Percentiles rank a stretch among this genome's conserved stretches.
These are phyloP conservation scores for Danio choprae DNA, from an alignment of 2,797 vertebrate species.

Conservation along the genomic window DNA sequence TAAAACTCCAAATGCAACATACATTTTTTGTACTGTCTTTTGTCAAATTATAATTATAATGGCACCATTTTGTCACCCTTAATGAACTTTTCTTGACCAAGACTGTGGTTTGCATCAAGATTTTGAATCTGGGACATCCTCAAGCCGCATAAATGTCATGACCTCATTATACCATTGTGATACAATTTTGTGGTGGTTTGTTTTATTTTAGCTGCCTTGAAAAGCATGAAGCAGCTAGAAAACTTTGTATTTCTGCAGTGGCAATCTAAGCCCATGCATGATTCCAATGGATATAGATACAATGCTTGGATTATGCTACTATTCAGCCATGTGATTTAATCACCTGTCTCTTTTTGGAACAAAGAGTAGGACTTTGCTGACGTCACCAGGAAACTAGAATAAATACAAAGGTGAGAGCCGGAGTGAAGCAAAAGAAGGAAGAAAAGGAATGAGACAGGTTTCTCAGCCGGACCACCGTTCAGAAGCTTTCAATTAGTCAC, in stretches of 20 bases:
- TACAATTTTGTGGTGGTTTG: constrained; percentile 31
- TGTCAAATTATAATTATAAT: neutral
- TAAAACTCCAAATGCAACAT: neutral
- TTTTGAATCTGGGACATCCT: constrained; percentile 60
- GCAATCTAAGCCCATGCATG: neutral
- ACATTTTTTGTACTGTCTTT: neutral
- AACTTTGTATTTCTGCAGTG: constrained; percentile 9
- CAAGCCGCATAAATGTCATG: constrained; percentile 52
- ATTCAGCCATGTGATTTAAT: constrained; percentile 10
- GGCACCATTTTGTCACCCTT: neutral
- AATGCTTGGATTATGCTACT: neutral
- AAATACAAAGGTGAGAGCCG: constrained; percentile 44
- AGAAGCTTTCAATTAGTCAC: neutral
- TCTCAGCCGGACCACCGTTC: constrained; percentile 11
- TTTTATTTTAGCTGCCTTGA: constrained; percentile 30
- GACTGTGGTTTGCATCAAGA: constrained; percentile 39
- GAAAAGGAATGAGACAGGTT: constrained; percentile 17
- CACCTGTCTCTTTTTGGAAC: neutral
- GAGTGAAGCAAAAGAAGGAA: constrained; percentile 22
- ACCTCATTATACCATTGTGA: constrained; percentile 40
- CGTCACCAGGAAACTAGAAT: constrained; percentile 47
- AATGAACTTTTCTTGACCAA: constrained; percentile 44
- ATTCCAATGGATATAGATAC: neutral
- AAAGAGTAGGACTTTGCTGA: constrained; percentile 18
- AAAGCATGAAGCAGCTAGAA: constrained; percentile 1